Base-by-base conservation (phyloP, 2,888 invertebrate species). In the Oxytorus armatus region DNA sequence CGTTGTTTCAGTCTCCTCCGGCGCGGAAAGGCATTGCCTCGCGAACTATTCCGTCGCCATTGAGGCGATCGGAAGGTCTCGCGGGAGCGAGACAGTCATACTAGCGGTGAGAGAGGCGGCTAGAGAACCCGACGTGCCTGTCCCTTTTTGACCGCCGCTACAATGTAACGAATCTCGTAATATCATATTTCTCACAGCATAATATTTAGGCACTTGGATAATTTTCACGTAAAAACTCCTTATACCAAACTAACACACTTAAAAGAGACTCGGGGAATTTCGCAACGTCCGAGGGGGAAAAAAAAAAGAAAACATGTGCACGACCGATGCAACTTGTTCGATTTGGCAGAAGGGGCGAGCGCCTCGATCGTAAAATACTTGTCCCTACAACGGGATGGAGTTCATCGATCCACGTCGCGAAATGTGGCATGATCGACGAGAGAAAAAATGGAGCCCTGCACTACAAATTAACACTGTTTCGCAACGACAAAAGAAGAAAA, bases 381-480 rank as follows among this genome's bases (percentile, higher is more conserved):
- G 21, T 23, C 7, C 21, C 66, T 39, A 39, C 51, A 10, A 36
- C 7, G 14, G 14, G 14, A 36, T n/a, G 14, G 14, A 14, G 36
- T 51, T 51, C n/a, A 23, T 29, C 25, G 55, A 42, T 8, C 5
- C 18, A 16, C 55, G 25, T 29, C 25, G 23, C 36, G 14, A 18
- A 42, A 21, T 16, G 14, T 21, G 29, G 65, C 33, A 18, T 25
- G 16, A 47, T 47, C 61, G 61, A 65, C 47, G 14, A 36, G 49
- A 33, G 18, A 39, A 68, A 44, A 44, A n/a, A 14, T 14, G 2
- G 14, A 44, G 2, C n/a, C 44, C 5, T 44, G 14, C 44, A 44
- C 16, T 14, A 7, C 4, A 51, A 51, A 51, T 47, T 47, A 47
- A 51, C 68, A 68, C 68, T 49, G 23, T 14, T 11, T 14, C 53